Conservation (phyloP, 2,888 invertebrate genomes). For the Isotomurus palustris region DNA sequence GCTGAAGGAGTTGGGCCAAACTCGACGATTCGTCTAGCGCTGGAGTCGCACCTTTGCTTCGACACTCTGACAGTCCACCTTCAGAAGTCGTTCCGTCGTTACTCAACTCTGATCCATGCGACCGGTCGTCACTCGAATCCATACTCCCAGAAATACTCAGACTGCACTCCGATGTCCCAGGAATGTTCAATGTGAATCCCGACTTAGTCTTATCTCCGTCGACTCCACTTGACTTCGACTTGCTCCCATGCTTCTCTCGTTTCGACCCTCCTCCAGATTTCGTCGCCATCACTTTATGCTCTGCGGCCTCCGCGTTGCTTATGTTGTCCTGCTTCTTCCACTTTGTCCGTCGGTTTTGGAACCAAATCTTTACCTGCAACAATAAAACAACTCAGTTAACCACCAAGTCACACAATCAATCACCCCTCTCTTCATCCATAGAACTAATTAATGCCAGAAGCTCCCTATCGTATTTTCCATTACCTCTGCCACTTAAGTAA, state of each 20-base stretch:
- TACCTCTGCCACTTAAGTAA: too few species aligned
- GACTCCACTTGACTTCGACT: slow-evolving; percentile 5
- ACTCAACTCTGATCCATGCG: slow-evolving; percentile 46
- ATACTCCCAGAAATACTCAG: slow-evolving; percentile 36
- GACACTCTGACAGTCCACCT: slow-evolving; percentile 42
- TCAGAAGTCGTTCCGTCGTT: slow-evolving; percentile 47
- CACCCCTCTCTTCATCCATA: too few species aligned
- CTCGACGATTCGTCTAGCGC: slow-evolving; percentile 29
- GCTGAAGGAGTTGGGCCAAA: slow-evolving; percentile 7
- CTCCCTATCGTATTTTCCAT: too few species aligned
- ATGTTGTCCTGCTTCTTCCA: slow-evolving; percentile 93
- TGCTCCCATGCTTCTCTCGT: slow-evolving; percentile 25
- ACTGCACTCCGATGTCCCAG: slow-evolving; percentile 32
- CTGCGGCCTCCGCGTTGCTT: slow-evolving; percentile 79
- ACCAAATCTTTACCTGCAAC: slow-evolving; percentile 84
- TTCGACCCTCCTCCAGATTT: slow-evolving; percentile 36
- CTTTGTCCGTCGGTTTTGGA: slow-evolving; percentile 76
- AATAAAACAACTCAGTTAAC: too few species aligned
- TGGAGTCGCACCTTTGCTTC: slow-evolving; percentile 35
- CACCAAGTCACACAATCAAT: too few species aligned
- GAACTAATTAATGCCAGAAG: too few species aligned
- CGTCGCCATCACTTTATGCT: slow-evolving; percentile 61
- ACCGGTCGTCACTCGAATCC: slow-evolving; percentile 46
- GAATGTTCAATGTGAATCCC: background rate
- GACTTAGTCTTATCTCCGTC: background rate